Evolutionary conservation across 2,797 vertebrate genomes (phyloP).

Genomic region (Enteromius thamalakanensis): DNA sequence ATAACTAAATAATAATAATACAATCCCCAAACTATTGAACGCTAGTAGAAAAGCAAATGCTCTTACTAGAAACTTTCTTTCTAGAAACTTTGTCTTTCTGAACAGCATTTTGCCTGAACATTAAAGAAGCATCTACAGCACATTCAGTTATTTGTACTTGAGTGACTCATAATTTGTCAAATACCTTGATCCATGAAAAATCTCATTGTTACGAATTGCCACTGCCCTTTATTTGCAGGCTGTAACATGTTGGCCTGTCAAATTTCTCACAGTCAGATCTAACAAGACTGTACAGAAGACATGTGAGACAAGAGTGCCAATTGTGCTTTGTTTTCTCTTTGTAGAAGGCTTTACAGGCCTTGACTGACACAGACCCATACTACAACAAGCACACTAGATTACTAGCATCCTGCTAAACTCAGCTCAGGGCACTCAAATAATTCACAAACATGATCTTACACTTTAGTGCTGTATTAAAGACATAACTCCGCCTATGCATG

Average conservation of each 20-base stretch:
- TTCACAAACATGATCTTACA: conserved; percentile 1
- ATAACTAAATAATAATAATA: not conserved
- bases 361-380: conserved; percentile 59
- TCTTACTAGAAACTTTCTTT: too few relatives aligned
- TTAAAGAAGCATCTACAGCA: not conserved
- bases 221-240: not conserved
- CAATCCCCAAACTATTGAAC: too few relatives aligned
- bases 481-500: not conserved
- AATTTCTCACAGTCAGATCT: conserved; percentile 35
- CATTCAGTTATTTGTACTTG: not conserved
- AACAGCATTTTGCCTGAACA: not conserved
- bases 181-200: conserved; percentile 11
- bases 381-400: conserved; percentile 44
- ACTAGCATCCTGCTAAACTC: conserved; percentile 11
- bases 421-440: not conserved
- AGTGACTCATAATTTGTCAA: not conserved
- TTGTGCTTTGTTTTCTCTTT: conserved; percentile 60
- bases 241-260: conserved; percentile 1
- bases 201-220: not conserved
- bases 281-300: conserved; percentile 53
- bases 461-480: conserved; percentile 3
- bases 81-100: too few relatives aligned
- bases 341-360: conserved; percentile 64
- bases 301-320: conserved; percentile 30
- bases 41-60: too few relatives aligned